Base-by-base conservation (phyloP, 23 tunicate species). In the Aplidium turbinatum region DNA sequence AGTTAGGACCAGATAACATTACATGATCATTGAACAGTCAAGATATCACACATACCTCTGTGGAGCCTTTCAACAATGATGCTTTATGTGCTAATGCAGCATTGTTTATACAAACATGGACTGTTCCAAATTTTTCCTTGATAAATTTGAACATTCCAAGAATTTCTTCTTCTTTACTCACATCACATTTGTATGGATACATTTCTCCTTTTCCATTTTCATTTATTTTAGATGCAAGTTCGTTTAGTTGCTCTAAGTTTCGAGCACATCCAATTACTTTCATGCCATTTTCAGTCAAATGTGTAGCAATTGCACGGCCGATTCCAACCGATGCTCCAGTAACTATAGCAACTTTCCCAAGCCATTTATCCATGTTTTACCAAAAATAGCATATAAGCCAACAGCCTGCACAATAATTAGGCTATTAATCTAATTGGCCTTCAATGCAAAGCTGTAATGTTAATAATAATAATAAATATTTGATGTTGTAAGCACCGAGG, bases 291-390 rank as follows among this genome's bases (percentile, higher is more conserved):
- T 40, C 31, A 11, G 53, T 78, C 38, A 81, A 77, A 22, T 60
- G 31, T 40, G 57, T 32, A 19, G 71, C 86, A 58, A 71, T 71
- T 13, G 78, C 78, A 31, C 45, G 33, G 29, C 86, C 86, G 48
- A 81, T 70, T 9, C 86, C 86, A 47, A 31, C 71, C 11, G 78
- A 70, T 3, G 78, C 86, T 18, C 86, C 86, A 31, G 86, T 81
- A 19, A 81, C 86, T 31, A 81, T 18, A 27, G 86, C 86, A 29
- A 81, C 48, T 72, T 81, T 81, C 34, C 86, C 86, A 0, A 48
- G 1, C 78, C 78, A 81, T 27, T 58, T 47, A 1, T 70, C 78
- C 86, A 81, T 81, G 27, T 39, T 70, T 52, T 9, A n/a, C n/a
- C n/a, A n/a, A n/a, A n/a, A n/a, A n/a, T n/a, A n/a, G n/a, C n/a